These are phyloP conservation scores for Drosophila tanythrix DNA, from an alignment of 2,888 invertebrate genomes.

Conservation along the genomic window DNA sequence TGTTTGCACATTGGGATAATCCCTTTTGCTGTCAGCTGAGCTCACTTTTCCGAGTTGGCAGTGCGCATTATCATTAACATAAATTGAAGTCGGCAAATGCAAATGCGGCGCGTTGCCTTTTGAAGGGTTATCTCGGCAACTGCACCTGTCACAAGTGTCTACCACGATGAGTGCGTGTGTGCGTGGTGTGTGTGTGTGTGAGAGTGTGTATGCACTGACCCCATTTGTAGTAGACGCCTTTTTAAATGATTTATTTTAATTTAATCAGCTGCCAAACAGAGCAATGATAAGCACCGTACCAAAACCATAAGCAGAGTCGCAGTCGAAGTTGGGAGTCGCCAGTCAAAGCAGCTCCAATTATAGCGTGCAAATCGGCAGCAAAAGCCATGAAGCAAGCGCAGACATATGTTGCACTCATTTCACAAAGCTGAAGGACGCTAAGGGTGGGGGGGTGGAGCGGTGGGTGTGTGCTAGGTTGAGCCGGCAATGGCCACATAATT, in stretches of 20 bases:
- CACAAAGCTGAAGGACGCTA: conserved; percentile 59
- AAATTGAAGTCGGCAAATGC: conserved; percentile 28
- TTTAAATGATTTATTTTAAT: conserved; percentile 79
- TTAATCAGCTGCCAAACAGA: conserved; percentile 80
- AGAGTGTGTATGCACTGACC: conserved; percentile 44
- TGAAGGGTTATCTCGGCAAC: conserved; percentile 59
- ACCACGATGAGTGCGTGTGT: neutral
- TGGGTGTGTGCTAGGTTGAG: conserved; percentile 12
- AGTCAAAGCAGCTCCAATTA: conserved; percentile 71
- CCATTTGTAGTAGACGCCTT: conserved; percentile 58
- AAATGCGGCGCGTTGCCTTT: conserved; percentile 54
- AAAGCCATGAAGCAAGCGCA: conserved; percentile 74
- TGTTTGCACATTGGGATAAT: conserved; percentile 77
- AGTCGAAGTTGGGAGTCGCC: conserved; percentile 3
- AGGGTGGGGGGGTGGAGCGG: conserved; percentile 5
- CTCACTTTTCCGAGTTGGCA: conserved; percentile 57
- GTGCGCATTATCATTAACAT: conserved; percentile 55
- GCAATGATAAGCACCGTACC: conserved; percentile 74
- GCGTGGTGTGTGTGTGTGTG: neutral
- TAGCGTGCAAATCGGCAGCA: conserved; percentile 78
- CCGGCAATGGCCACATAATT: conserved; percentile 79
- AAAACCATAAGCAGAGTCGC: conserved; percentile 6
- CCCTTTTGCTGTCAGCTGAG: conserved; percentile 78
- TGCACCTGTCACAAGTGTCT: conserved; percentile 66
- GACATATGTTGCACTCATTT: conserved; percentile 76